Base-by-base conservation (phyloP, 2,113 vertebrate species). In the Anthoscopus minutus region DNA sequence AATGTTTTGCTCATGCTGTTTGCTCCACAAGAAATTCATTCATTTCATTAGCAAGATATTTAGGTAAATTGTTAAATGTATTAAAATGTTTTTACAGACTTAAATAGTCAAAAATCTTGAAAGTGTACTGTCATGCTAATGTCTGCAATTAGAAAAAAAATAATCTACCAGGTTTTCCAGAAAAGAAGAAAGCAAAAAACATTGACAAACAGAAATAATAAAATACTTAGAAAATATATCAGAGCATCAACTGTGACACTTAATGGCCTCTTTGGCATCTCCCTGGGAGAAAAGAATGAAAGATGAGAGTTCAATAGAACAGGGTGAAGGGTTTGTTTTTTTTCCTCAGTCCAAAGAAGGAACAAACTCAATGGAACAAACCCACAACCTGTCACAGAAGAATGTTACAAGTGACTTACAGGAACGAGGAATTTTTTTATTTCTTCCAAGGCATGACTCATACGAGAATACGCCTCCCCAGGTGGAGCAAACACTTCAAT, bases 341-440 rank as follows among this genome's bases (percentile, higher is more conserved):
- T 22, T 4, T 2, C 20, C 13, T 38, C 66, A 9, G 70, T 54
- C 73, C n/a, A 69, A 86, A 62, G 35, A 91, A 88, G 24, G 51
- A 48, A 86, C 9, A 58, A 65, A 79, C 88, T 94, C 48, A 62
- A 84, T 65, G 84, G 37, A 95, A 64, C 50, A 91, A 71, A 67
- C 50, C 11, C 28, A 78, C 31, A 94, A 50, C 37, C 76, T 86
- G 11, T 13, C 62, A 78, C 31, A 86, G 69, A 96, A 96, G 61
- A 93, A 79, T 58, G 12, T 44, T 93, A 67, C 58, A 86, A 93
- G 62, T 20, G 95, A 99, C 99, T 99, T 98, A 99, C 99, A 54
- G 99, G 99, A 97, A 99, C 99, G 69, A 99, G 98, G 97, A 99
- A 99, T 97, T 99, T 99, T 97, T 99, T 99, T 60, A 99, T 99